phyloP scores from a whole-genome alignment of 2,113 vertebrate genomes.

The Varanus komodoensis region DNA sequence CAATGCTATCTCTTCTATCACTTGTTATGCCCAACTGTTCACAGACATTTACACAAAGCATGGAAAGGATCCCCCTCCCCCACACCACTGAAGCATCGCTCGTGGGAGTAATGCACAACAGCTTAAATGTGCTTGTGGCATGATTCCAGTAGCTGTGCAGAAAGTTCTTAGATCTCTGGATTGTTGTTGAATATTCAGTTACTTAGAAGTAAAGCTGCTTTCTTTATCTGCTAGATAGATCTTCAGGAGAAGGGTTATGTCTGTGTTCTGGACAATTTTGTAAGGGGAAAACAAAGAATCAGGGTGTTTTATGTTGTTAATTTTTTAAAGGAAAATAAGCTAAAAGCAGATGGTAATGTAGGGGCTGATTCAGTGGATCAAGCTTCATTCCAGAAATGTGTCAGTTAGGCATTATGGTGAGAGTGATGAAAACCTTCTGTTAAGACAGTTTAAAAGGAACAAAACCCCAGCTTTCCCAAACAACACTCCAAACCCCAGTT shows the following conservation, averaged over 20 bases:
- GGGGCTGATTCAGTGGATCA: conserved; percentile 34
- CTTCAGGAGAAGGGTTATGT: conserved; percentile 8
- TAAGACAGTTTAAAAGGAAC: conserved; percentile 37
- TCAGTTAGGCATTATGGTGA: conserved; percentile 33
- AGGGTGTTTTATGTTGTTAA: neutral
- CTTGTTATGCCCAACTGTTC: neutral
- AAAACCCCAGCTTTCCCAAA: neutral
- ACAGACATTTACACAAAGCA: neutral
- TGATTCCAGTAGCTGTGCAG: neutral
- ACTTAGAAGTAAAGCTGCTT: conserved; percentile 30
- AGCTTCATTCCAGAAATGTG: conserved; percentile 49
- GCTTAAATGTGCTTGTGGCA: neutral
- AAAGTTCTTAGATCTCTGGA: neutral
- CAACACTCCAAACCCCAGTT: conserved; percentile 7
- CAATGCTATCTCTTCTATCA: neutral
- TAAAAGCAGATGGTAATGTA: conserved; percentile 52
- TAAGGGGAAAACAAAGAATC: neutral
- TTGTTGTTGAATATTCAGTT: conserved; percentile 3
- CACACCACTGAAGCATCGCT: neutral
- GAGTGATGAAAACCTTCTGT: conserved; percentile 54
- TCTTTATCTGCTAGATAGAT: neutral
- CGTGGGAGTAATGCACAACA: neutral
- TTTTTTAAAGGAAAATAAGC: conserved; percentile 36
- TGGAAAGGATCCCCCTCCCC: neutral
- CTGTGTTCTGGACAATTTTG: conserved; percentile 4